A percentile compares a stretch with the other conserved stretches of the same genome.
Conservation (phyloP, 2,888 invertebrate genomes). For the Leptinotarsa juncta region DNA sequence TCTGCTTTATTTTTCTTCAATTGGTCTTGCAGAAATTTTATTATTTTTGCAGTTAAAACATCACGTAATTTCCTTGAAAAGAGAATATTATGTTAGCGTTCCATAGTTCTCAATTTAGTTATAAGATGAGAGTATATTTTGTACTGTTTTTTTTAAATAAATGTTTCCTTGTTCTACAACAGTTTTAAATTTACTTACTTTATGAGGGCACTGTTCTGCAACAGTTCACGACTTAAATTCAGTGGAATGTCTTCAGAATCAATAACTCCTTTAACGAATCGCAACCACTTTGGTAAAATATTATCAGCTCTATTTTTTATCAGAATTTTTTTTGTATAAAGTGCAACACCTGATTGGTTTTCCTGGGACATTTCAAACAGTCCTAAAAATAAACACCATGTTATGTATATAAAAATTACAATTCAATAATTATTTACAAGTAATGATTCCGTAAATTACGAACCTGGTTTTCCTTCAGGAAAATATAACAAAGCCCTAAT, state of each 20-base stretch:
- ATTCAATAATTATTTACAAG: not conserved
- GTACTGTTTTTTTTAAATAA: constrained; percentile 5
- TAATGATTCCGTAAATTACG: constrained; percentile 2
- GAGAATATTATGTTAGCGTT: constrained; percentile 8
- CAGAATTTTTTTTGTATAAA: constrained; percentile 92
- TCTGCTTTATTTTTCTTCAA: constrained; percentile 84
- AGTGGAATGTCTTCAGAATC: constrained; percentile 99
- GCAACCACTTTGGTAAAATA: constrained; percentile 92
- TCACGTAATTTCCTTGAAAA: constrained; percentile 79
- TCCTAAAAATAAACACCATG: constrained; percentile 64
- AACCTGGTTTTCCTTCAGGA: constrained; percentile 81
- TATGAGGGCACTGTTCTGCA: constrained; percentile 94
- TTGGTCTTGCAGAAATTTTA: constrained; percentile 88
- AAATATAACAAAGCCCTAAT: constrained; percentile 92
- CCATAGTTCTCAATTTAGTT: not conserved
- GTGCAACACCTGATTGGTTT: constrained; percentile 84
- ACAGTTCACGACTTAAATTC: constrained; percentile 93
- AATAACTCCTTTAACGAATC: constrained; percentile 97
- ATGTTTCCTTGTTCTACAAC: not conserved
- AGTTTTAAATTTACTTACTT: constrained; percentile 68
- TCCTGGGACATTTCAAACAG: constrained; percentile 92
- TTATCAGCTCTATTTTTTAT: constrained; percentile 93
- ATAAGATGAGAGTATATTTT: constrained; percentile 12
- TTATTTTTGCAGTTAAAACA: constrained; percentile 84
- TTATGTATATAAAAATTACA: constrained; percentile 27